Evolutionary conservation across 1,140 invertebrate species (phyloP), one percentile per base, ranked within the genome.

Genomic region (Zaprionus nigranus): DNA sequence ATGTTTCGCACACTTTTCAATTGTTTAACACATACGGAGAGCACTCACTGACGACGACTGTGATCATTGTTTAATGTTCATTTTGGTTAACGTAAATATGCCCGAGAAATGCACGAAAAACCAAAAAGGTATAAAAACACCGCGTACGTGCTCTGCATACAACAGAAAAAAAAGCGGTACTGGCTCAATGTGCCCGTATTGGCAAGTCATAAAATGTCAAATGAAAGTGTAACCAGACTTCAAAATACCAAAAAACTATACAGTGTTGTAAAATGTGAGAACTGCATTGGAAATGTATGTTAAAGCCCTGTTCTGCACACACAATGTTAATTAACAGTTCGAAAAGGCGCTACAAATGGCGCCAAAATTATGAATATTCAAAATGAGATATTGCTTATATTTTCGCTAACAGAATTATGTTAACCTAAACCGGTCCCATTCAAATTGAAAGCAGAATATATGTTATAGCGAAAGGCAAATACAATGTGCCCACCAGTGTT

Each of bases 121-220:
- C 53, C 49, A 61, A 38, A 60, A 57, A 62, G 6, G 13, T 57
- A 46, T 24, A 56, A 61, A 61, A 72, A 75, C 54, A 71, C 68
- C 67, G 73, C 56, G 67, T 70, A 57, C 74, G 24, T 76, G 62
- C 68, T 60, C 54, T 53, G 49, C 69, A 40, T 59, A 61, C 61
- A 72, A 66, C 66, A 76, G 49, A 22, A 76, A 72, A 76, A 76
- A 76, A 76, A 76, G 74, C 74, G 74, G 74, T 71, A 76, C 74
- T 76, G 69, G 65, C 26, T 26, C 1, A 20, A 36, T 71, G 67
- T 75, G 67, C 34, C 60, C 73, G 73, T 68, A 49, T n/a, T 6
- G 38, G 15, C 24, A 11, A 46, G 12, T 12, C 26, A 7, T 6
- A 58, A 63, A 70, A 51, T 49, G 26, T 28, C 26, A 30, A 34